Percentiles rank a stretch among this genome's conserved stretches.
phyloP scores from a whole-genome alignment of 2,888 invertebrate species.

The Pachydiplax longipennis region DNA sequence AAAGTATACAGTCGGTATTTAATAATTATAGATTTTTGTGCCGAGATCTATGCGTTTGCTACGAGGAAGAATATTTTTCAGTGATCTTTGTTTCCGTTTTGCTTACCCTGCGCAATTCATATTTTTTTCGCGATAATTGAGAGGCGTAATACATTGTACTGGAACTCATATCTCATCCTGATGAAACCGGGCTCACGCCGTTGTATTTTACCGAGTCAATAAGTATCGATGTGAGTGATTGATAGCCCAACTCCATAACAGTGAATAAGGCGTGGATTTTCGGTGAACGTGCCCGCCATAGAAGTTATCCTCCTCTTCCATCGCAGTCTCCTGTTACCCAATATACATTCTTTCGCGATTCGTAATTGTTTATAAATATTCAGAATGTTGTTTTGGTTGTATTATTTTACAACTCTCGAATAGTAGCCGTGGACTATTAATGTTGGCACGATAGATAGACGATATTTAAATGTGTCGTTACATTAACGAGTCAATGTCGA shows the following conservation, averaged over 20 bases:
- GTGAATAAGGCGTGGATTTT: neutral
- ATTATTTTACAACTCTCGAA: neutral
- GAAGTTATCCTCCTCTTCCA: neutral
- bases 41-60: too few species aligned
- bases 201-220: too few species aligned
- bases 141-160: too few species aligned
- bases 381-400: neutral
- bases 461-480: neutral
- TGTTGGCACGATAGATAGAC: neutral
- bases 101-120: too few species aligned
- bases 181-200: too few species aligned
- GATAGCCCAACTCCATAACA: neutral
- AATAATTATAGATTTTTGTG: too few species aligned
- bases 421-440: neutral
- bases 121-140: too few species aligned
- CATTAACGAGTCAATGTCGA: neutral
- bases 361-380: constrained; percentile 1
- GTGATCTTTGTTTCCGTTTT: too few species aligned
- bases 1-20: too few species aligned
- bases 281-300: neutral
- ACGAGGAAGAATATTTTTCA: too few species aligned
- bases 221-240: neutral
- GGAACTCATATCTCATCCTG: too few species aligned
- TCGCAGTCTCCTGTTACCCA: neutral
- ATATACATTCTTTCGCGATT: neutral